Evolutionary conservation across 2,797 vertebrate species (phyloP).

Genomic region (Eurystomus glaucurus): DNA sequence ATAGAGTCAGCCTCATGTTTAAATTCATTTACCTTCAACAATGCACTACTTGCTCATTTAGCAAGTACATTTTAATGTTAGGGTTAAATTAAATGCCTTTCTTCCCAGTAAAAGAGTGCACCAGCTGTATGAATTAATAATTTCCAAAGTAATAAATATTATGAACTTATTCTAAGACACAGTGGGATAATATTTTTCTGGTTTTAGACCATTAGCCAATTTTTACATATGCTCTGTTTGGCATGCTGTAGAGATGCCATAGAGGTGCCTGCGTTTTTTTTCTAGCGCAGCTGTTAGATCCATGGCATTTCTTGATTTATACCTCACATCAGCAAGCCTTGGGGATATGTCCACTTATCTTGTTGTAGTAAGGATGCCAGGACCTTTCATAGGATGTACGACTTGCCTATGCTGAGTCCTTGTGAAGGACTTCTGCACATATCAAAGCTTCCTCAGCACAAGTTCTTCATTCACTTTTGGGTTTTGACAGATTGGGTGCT

Average conservation of each 20-base stretch:
- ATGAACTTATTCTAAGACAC: constrained; percentile 18
- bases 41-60: constrained; percentile 4
- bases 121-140: constrained; percentile 49
- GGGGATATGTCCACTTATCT: background rate
- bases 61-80: constrained; percentile 22
- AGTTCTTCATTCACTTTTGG: background rate
- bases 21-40: constrained; percentile 40
- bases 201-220: constrained; percentile 38
- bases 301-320: background rate
- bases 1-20: constrained; percentile 23
- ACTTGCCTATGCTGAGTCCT: background rate
- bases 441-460: background rate
- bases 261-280: background rate
- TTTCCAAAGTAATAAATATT: constrained; percentile 65
- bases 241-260: background rate
- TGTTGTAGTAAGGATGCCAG: background rate
- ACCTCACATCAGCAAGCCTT: fast-evolving
- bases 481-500: background rate
- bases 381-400: background rate
- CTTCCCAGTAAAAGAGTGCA: background rate
- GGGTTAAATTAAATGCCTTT: constrained; percentile 31
- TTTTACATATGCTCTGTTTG: constrained; percentile 41
- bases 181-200: constrained; percentile 50
- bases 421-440: background rate
- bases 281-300: background rate